These are phyloP conservation scores for Scaptomyza caliginosa DNA, from an alignment of 2,888 invertebrate genomes.

Conservation along the genomic window DNA sequence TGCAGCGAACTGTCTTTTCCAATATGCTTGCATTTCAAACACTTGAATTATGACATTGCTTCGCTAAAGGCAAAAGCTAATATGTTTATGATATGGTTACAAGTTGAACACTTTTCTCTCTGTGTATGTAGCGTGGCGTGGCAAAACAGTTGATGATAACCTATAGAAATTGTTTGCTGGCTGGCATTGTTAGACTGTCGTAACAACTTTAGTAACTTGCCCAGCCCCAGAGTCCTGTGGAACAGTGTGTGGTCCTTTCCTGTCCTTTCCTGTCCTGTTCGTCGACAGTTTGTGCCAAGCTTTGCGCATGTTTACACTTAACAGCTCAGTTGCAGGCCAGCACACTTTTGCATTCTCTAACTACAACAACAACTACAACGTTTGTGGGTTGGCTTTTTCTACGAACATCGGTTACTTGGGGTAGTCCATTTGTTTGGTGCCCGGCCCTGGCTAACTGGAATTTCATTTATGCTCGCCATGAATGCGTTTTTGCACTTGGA, in stretches of 20 bases:
- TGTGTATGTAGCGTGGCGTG: background rate
- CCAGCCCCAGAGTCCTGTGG: background rate
- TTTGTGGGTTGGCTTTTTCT: constrained; percentile 15
- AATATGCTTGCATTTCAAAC: constrained; percentile 44
- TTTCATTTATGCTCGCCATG: constrained; percentile 75
- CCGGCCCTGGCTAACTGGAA: constrained; percentile 47
- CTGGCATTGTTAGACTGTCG: background rate
- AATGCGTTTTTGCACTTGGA: constrained; percentile 73
- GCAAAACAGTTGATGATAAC: background rate
- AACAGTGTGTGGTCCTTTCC: background rate
- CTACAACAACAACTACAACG: background rate
- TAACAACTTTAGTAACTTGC: background rate
- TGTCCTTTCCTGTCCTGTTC: background rate
- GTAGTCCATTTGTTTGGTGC: constrained; percentile 49
- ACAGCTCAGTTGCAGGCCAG: constrained; percentile 11
- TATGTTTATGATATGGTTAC: too few relatives aligned
- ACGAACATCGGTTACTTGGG: background rate
- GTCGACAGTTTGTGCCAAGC: background rate
- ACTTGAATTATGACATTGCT: constrained; percentile 38
- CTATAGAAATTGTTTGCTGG: background rate
- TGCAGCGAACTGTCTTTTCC: background rate
- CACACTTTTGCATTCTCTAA: constrained; percentile 8
- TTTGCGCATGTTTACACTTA: constrained; percentile 12
- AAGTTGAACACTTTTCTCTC: background rate
- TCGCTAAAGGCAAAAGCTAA: too few relatives aligned